These are phyloP conservation scores for Polyodon spathula DNA, from an alignment of 2,113 vertebrate species.

Conservation along the genomic window DNA sequence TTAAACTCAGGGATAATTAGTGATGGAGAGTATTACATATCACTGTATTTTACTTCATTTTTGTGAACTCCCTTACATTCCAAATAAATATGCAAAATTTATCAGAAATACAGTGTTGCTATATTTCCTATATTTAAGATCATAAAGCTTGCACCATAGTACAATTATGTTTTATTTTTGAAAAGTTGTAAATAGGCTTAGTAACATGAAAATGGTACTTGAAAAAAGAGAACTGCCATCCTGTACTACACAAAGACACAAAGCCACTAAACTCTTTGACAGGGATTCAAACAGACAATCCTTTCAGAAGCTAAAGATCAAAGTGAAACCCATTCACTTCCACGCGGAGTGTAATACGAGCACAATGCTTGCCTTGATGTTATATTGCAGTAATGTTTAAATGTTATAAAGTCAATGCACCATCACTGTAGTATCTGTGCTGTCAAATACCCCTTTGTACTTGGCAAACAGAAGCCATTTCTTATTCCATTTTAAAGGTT, in stretches of 20 bases:
- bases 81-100: too few species aligned
- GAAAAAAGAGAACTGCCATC: slow-evolving; percentile 44
- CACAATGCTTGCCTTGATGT: slow-evolving; percentile 58
- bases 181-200: too few species aligned
- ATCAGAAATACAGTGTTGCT: too few species aligned
- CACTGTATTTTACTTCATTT: too few species aligned
- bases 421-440: slow-evolving; percentile 43
- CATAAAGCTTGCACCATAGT: too few species aligned
- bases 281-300: slow-evolving; percentile 54
- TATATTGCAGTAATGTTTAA: slow-evolving; percentile 41
- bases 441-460: slow-evolving; percentile 49
- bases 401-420: slow-evolving; percentile 55
- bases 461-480: slow-evolving; percentile 37
- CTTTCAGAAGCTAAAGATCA: slow-evolving; percentile 62
- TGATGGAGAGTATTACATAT: too few species aligned
- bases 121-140: too few species aligned
- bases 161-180: too few species aligned
- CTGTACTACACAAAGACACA: slow-evolving; percentile 22
- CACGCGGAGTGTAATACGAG: slow-evolving; percentile 55
- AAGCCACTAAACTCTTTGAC: slow-evolving; percentile 51
- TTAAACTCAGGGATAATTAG: too few species aligned
- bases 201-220: slow-evolving; percentile 7
- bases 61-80: too few species aligned
- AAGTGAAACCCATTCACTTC: slow-evolving; percentile 48
- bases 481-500: slow-evolving; percentile 31